Conservation (phyloP, 2,888 invertebrate genomes). For the Mylabris sibirica region DNA sequence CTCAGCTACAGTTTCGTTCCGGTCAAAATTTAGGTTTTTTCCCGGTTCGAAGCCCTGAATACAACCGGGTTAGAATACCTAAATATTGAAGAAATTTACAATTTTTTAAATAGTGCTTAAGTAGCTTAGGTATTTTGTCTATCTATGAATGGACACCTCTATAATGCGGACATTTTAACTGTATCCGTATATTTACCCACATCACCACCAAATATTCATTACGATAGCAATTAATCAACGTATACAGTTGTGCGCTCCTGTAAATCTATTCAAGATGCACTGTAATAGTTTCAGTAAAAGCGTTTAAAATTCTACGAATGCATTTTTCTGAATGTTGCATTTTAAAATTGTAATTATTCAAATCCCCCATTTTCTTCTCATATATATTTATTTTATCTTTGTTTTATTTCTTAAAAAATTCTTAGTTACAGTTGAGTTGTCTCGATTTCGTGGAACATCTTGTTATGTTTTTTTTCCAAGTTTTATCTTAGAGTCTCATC, state of each 20-base stretch:
- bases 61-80: too few relatives aligned
- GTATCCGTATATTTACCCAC: too few relatives aligned
- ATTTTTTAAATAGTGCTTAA: too few relatives aligned
- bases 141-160: too few relatives aligned
- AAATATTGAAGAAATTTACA: too few relatives aligned
- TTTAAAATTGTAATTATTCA: not conserved
- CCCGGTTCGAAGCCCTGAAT: too few relatives aligned
- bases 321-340: not conserved
- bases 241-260: not conserved
- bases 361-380: not conserved
- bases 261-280: not conserved
- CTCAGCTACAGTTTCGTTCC: too few relatives aligned
- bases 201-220: not conserved
- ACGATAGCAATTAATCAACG: not conserved
- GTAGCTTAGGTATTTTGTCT: too few relatives aligned
- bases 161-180: too few relatives aligned
- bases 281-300: too few relatives aligned
- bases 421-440: not conserved
- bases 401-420: too few relatives aligned
- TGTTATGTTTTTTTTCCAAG: not conserved
- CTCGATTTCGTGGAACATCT: not conserved
- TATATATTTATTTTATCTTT: not conserved
- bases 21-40: too few relatives aligned
- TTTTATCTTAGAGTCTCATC: not conserved
- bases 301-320: not conserved